Evolutionary conservation across 23 tunicate genomes (phyloP), one percentile per base, ranked within the genome.

Genomic region (Trididemnum nubilum): DNA sequence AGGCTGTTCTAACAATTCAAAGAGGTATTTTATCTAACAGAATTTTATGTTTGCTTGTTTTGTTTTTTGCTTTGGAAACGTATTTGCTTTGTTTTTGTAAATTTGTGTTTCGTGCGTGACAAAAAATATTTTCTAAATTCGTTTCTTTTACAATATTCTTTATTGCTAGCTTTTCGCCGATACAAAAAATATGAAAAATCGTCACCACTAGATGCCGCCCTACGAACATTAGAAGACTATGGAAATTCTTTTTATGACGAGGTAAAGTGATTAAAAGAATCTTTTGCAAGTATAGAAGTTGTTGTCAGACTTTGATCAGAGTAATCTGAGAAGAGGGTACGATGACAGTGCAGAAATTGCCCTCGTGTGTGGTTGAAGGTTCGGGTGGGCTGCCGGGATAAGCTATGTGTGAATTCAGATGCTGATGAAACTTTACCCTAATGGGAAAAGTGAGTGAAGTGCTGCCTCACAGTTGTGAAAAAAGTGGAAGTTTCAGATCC

Each of bases 1-100:
- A 83, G 30, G 81, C 87, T 73, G 87, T 83, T 54, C 30, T 83
- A 83, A 83, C 87, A 58, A 83, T 83, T 0, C 87, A 83, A 83
- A 57, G 87, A 83, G 87, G 87, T 83, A 83, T 51, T 40, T 21
- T 9, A 23, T 61, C 67, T n/a, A n/a, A n/a, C n/a, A n/a, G n/a
- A n/a, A 23, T 4, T 24, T 23, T 63, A 12, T 67, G 37, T 32
- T 67, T 67, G 37, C 33, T 65, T 36, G 33, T 36, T 64, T 64
- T 77, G 15, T 73, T 71, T 71, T 28, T 9, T 71, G 39, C 7
- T 29, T 71, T 63, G 4, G 69, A 4, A 23, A 15, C 23, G 24
- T 63, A 49, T 49, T 49, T 49, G 57, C 18, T 31, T 31, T 67
- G 74, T 33, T 67, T 67, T 67, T 61, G 67, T 21, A 21, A 4